Evolutionary conservation across 2,888 invertebrate genomes (phyloP), one percentile per base, ranked within the genome.

Genomic region (Hydraecia micacea): DNA sequence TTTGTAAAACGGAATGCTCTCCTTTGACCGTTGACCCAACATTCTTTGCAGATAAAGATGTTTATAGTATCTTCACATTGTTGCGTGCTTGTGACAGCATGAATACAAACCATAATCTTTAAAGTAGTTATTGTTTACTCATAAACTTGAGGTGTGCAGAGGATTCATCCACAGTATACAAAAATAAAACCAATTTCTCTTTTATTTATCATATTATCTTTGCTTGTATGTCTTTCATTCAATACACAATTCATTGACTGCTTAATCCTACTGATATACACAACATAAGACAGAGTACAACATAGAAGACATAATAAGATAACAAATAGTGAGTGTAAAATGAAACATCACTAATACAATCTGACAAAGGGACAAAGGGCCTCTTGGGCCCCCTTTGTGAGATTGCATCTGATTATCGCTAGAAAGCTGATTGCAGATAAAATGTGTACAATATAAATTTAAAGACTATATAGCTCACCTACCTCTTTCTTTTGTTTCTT

Each of bases 401-500:
- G n/a, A 58, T 58, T n/a, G 11, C n/a, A 58, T 58, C 52, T 58
- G 55, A n/a, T 58, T n/a, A 55, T 55, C 8, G 3, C 9, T 25
- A 55, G 25, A 25, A 58, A 11, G n/a, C 4, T n/a, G n/a, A n/a
- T 4, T n/a, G 55, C 55, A 55, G 18, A 46, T 36, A 65, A n/a
- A 66, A 42, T 52, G 1, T 36, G 0, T 46, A 55, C 76, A 36
- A 63, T 39, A 60, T 8, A 11, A 28, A 58, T 13, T 25, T 21
- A 42, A 25, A 11, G 6, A 73, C 46, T 55, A 36, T 39, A 49
- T 8, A 68, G 63, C 70, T 74, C 39, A 90, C 91, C 90, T 93
- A 98, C 98, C 97, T 99, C 99, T 95, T 97, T 97, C 94, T 99
- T 99, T 86, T 98, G 98, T 86, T 98, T 98, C 90, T 98, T 97